phyloP scores from a whole-genome alignment of 2,797 vertebrate genomes.

The Ctenosaura bakeri region DNA sequence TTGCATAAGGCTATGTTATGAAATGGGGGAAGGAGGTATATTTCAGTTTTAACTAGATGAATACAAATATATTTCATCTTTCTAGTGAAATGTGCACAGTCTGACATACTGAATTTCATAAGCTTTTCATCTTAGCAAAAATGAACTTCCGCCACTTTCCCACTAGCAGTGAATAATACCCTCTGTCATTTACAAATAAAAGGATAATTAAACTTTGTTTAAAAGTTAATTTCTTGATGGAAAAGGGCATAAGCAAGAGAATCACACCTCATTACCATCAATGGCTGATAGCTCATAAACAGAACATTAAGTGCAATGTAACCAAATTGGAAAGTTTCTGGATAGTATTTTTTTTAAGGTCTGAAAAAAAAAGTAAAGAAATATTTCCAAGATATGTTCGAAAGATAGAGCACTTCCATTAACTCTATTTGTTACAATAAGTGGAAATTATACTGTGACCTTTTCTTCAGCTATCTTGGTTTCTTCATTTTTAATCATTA shows the following conservation, averaged over 20 bases:
- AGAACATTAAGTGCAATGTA: conserved; percentile 46
- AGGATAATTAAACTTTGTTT: conserved; percentile 60
- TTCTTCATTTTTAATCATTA: conserved; percentile 94
- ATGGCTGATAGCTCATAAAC: conserved; percentile 56
- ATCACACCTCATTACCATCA: conserved; percentile 45
- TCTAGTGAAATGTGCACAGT: background rate
- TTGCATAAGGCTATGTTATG: background rate
- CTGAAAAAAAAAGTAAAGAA: background rate
- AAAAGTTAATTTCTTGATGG: conserved; percentile 63
- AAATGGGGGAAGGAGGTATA: conserved; percentile 9
- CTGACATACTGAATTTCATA: background rate
- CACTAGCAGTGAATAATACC: conserved; percentile 45
- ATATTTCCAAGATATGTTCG: conserved; percentile 29
- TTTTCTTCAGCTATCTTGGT: conserved; percentile 86
- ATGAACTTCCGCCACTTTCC: background rate
- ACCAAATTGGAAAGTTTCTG: conserved; percentile 26
- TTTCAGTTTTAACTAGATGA: conserved; percentile 15
- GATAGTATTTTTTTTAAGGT: background rate
- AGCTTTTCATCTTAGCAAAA: background rate
- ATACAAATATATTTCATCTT: conserved; percentile 15
- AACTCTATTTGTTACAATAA: conserved; percentile 92
- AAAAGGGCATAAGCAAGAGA: conserved; percentile 43
- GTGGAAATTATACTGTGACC: conserved; percentile 88
- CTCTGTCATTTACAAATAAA: conserved; percentile 49
- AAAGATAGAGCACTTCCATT: conserved; percentile 86